These are phyloP conservation scores for Rhopalosiphum nymphaeae DNA, from an alignment of 2,888 invertebrate species.

Conservation along the genomic window DNA sequence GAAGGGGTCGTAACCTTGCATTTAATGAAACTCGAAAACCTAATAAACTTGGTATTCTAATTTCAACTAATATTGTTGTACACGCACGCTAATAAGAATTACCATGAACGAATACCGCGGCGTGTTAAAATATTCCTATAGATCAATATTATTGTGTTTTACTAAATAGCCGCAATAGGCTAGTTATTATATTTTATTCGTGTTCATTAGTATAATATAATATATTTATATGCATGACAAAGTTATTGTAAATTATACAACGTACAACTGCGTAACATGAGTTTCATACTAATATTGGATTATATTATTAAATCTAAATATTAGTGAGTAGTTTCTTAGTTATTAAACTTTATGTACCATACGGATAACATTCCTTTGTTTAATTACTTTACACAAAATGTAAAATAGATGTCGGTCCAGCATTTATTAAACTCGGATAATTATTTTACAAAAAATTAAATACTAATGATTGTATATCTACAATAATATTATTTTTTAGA, in stretches of 20 bases:
- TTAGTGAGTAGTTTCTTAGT: background rate
- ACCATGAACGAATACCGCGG: background rate
- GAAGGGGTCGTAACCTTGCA: background rate
- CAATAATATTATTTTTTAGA: too few species aligned
- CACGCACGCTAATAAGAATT: background rate
- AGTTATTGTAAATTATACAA: background rate
- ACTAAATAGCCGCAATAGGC: background rate
- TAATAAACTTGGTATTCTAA: constrained; percentile 2
- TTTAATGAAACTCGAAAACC: constrained; percentile 27
- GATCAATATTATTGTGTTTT: background rate
- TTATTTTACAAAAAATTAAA: background rate
- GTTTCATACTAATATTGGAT: background rate
- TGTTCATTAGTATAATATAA: background rate
- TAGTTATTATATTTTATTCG: background rate
- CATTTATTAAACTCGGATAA: background rate
- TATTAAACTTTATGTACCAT: background rate
- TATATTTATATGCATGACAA: background rate
- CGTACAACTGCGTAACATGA: background rate
- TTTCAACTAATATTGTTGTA: constrained; percentile 20
- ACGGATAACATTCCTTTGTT: background rate
- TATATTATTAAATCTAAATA: background rate
- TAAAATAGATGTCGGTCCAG: background rate
- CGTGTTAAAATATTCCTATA: background rate
- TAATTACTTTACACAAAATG: background rate
- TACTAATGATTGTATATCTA: too few species aligned